Base-by-base conservation (phyloP, 64 coral and sea anemone species). In the Stichodactyla helianthus region DNA sequence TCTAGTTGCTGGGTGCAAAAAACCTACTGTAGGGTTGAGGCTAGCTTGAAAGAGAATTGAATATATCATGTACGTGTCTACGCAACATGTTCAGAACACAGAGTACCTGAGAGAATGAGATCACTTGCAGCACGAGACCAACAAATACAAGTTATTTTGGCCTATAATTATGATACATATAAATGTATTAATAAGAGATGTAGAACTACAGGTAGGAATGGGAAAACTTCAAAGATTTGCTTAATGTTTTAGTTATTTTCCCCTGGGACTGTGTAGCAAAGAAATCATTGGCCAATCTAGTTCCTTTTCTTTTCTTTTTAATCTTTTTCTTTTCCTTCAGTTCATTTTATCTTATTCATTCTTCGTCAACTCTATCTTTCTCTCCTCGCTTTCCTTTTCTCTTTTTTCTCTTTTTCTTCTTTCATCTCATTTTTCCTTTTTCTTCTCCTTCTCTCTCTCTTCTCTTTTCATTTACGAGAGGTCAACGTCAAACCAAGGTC, bases 111-210 rank as follows among this genome's bases (percentile, higher is more conserved):
- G 25, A 92, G 12, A 83, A 95, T 86, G 51, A 95, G 90, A 89
- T 95, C 93, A 79, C 77, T 92, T 6, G 77, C 50, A 53, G 83
- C 50, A 82, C 80, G 87, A 71, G 90, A 95, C 93, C 93, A 95
- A 23, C 83, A 83, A 20, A 95, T 81, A 28, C 93, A 92, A 14
- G 93, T 95, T 18, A 92, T 77, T 86, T 92, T 95, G 55, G 90
- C 90, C 93, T 95, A 54, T 13, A 86, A 13, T 27, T 68, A 68
- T 68, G 9, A 68, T 20, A 74, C 1, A 74, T 26, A 31, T 12
- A 27, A 74, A 10, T 26, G 1, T 9, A 12, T 74, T 31, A 71
- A 10, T 63, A 63, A 18, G 6, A 13, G 60, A 18, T 18, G 5
- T 6, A 63, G 6, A 63, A 16, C 11, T 44, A 44, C 35, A 44